Evolutionary conservation across 2,888 invertebrate genomes (phyloP), one percentile per base, ranked within the genome.

Genomic region (Junonia oenone): DNA sequence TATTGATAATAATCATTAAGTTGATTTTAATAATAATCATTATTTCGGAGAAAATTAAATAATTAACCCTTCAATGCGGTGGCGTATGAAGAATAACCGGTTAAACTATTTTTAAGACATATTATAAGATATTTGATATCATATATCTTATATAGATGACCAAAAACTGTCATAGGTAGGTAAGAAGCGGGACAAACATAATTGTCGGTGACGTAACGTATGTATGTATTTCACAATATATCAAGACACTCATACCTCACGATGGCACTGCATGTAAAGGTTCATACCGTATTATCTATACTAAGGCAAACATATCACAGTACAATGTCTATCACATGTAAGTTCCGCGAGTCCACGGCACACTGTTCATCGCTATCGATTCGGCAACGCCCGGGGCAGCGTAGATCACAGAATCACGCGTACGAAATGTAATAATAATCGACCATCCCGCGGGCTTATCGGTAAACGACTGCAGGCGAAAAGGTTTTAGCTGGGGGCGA

Each of bases 361-460:
- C 66, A 60, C 55, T 55, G 43, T 56, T 53, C 85, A 85, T 84
- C 72, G 72, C 81, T 76, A 87, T 86, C 82, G 86, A 85, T 83
- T 75, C 75, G 74, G 69, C 61, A 68, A 59, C 77, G 83, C 88
- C 87, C 73, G 74, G 68, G 85, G 88, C 81, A 70, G 65, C 69
- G 76, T 76, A 78, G 77, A 79, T 82, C 83, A 81, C 83, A 81
- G 78, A 80, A 80, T 85, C 87, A 81, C 83, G 78, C 81, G 81
- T 82, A 79, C 71, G 71, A 63, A 81, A 85, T 80, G 81, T 84
- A 88, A 89, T 87, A 87, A 87, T 87, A 87, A 81, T 81, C 88
- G 87, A 84, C 90, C 89, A 89, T 90, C 89, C 90, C 85, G 81
- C 76, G 78, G 90, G 89, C 88, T 89, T 90, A 90, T 90, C 90